Base-by-base conservation (phyloP, 2,888 invertebrate species). In the Phortica okadai region DNA sequence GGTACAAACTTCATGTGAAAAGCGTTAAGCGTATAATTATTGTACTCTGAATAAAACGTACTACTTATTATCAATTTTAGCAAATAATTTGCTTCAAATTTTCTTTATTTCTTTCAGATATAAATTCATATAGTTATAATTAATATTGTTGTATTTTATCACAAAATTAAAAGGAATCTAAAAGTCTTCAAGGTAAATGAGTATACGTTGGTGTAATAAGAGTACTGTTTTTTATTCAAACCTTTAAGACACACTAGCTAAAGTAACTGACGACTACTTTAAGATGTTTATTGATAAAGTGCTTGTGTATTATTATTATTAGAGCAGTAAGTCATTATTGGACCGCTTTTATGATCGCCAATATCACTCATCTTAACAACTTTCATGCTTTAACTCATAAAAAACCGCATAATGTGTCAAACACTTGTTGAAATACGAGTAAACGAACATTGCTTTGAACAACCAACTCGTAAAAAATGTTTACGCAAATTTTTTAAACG, bases 361-460 rank as follows among this genome's bases (percentile, higher is more conserved):
- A 8, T 72, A 72, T 72, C 16, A 25, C 25, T 25, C 50, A 70
- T 70, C 69, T 50, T 66, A 14, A 66, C 42, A 66, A 66, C 66
- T 62, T 62, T 62, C 16, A 25, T 8, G 10, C 62, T 16, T 25
- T 16, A 62, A 87, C 85, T 85, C 82, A 87, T 86, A 85, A 80
- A 84, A 75, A 67, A 72, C 78, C 59, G 74, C 79, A 77, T 88
- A 84, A 85, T 87, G 84, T 80, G 69, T 76, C 59, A 74, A 82
- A 74, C 85, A 88, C 87, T 86, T 88, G 85, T 87, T 87, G 84
- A 82, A 78, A 62, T 16, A 25, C 7, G 62, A n/a, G 5, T 25
- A 25, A n/a, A 16, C n/a, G 11, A 56, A 56, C 56, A 7, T 56
- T 56, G 6, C 14, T 56, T 2, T 33, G 33, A 4, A 33, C 33